Conservation (phyloP, 2,113 vertebrate genomes). For the Cryptomyrus ogoouensis region DNA sequence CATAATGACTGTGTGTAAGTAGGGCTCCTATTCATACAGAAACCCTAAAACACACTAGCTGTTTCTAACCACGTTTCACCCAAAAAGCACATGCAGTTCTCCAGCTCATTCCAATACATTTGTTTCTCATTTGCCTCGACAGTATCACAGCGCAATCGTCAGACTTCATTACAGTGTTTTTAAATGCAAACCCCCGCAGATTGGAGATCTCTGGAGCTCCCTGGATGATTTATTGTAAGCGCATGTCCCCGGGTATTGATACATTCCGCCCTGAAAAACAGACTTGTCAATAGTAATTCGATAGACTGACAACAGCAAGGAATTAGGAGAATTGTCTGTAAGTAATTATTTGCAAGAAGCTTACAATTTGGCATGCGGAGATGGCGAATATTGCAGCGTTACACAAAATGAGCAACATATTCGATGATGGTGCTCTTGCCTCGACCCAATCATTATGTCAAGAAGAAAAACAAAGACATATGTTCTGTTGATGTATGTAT, state of each 20-base stretch:
- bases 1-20: constrained; percentile 41
- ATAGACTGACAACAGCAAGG: constrained; percentile 40
- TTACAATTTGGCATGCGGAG: constrained; percentile 44
- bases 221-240: constrained; percentile 26
- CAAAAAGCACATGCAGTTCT: constrained; percentile 34
- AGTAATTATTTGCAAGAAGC: constrained; percentile 40
- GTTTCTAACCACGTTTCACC: constrained; percentile 37
- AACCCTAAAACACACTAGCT: constrained; percentile 49
- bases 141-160: constrained; percentile 40
- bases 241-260: constrained; percentile 36
- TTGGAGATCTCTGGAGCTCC: constrained; percentile 39
- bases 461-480: background rate
- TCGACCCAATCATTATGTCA: background rate
- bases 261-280: constrained; percentile 30
- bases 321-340: constrained; percentile 24
- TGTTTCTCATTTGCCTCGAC: constrained; percentile 34
- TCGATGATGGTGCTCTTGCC: background rate
- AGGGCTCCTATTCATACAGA: constrained; percentile 46
- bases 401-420: constrained; percentile 9
- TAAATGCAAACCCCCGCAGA: constrained; percentile 38
- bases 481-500: constrained; percentile 1
- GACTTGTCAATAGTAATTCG: constrained; percentile 43
- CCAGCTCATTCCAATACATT: constrained; percentile 46
- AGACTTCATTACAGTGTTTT: constrained; percentile 43
- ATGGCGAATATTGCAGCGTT: background rate